Conservation (phyloP, 2,888 invertebrate genomes). For the Drosophila niveifrons region DNA sequence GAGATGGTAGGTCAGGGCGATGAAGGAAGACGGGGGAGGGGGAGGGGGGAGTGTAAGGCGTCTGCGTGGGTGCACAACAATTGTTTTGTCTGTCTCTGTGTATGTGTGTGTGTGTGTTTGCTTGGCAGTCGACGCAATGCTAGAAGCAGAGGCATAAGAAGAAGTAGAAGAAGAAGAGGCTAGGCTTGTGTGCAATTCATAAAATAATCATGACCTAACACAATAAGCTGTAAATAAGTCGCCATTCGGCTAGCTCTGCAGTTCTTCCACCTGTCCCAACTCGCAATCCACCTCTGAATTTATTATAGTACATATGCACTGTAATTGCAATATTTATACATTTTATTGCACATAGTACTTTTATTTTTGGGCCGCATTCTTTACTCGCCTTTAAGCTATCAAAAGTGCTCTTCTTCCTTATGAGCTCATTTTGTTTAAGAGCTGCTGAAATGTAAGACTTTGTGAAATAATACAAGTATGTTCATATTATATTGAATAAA, state of each 20-base stretch:
- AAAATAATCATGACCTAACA: slow-evolving; percentile 76
- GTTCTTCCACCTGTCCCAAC: slow-evolving; percentile 1
- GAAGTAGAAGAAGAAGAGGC: slow-evolving; percentile 20
- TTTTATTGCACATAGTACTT: too few species aligned
- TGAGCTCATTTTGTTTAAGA: too few species aligned
- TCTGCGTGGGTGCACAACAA: slow-evolving; percentile 49
- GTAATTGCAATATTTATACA: not conserved
- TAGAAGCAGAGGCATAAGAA: slow-evolving; percentile 3
- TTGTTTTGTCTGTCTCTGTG: slow-evolving; percentile 1
- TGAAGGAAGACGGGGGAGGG: not conserved
- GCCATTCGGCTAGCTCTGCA: slow-evolving; percentile 6
- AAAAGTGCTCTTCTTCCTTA: too few species aligned
- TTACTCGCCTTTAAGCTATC: not conserved
- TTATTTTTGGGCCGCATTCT: not conserved
- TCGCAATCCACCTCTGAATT: slow-evolving; percentile 1
- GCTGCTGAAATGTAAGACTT: too few species aligned
- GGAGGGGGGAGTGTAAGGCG: not conserved
- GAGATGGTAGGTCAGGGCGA: not conserved
- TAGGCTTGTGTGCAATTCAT: slow-evolving; percentile 57
- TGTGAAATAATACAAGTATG: too few species aligned
- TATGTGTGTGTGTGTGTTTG: slow-evolving; percentile 17
- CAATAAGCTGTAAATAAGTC: slow-evolving; percentile 69
- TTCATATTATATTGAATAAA: too few species aligned
- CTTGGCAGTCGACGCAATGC: slow-evolving; percentile 50
- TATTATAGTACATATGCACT: not conserved